Conservation (phyloP, 2,797 vertebrate species). For the Percopsis omiscomaycus region DNA sequence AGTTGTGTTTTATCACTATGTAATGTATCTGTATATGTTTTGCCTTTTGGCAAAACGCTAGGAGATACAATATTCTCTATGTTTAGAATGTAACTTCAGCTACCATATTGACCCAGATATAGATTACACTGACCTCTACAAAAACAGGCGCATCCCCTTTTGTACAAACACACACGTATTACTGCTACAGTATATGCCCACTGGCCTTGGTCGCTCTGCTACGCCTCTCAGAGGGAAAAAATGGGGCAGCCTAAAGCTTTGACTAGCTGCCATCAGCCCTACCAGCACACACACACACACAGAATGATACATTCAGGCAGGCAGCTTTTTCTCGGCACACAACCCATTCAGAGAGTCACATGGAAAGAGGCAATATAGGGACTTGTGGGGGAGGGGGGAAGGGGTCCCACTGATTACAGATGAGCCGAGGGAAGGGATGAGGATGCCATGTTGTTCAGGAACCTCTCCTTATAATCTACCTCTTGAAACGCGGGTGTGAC, state of each 20-base stretch:
- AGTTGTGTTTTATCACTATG: too few relatives aligned
- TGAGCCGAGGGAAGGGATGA: slow-evolving; percentile 39
- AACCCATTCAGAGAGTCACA: background rate
- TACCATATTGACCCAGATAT: background rate
- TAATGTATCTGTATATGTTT: too few relatives aligned
- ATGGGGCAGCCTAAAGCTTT: slow-evolving; percentile 52
- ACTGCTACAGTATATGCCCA: slow-evolving; percentile 24
- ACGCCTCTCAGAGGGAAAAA: slow-evolving; percentile 49
- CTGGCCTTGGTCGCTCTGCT: slow-evolving; percentile 52
- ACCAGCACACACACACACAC: slow-evolving; percentile 18
- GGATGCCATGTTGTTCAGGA: slow-evolving; percentile 33
- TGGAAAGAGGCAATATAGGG: background rate
- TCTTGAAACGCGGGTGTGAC: slow-evolving; percentile 60
- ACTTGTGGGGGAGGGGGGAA: slow-evolving; percentile 14
- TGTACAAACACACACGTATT: slow-evolving; percentile 22
- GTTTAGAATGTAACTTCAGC: too few relatives aligned
- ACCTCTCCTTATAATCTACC: slow-evolving; percentile 67
- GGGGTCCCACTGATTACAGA: slow-evolving; percentile 67
- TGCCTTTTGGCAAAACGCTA: too few relatives aligned
- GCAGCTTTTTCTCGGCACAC: background rate
- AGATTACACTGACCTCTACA: slow-evolving; percentile 16
- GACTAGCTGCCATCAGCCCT: slow-evolving; percentile 35
- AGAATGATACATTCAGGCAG: slow-evolving; percentile 2
- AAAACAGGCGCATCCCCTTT: background rate
- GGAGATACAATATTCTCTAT: too few relatives aligned